A percentile compares a stretch with the other conserved stretches of the same genome.
Evolutionary conservation across 2,797 vertebrate species (phyloP).

Genomic region (Paguma larvata): DNA sequence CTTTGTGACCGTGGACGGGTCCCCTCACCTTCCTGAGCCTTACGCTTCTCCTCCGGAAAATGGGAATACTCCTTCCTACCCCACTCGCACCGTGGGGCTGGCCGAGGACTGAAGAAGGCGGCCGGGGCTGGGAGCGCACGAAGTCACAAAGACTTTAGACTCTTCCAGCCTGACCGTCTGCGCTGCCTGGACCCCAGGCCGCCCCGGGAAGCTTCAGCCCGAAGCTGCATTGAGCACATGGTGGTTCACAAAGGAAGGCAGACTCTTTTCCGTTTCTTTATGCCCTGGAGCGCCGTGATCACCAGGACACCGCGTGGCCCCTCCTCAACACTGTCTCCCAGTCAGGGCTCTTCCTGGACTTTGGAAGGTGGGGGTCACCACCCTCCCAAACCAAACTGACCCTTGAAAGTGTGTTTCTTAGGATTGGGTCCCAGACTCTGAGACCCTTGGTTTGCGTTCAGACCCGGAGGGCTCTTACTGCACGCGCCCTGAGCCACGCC

Average conservation of each 20-base stretch:
- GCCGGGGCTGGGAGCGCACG: accelerated
- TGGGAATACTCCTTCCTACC: accelerated
- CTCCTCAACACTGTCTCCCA: accelerated
- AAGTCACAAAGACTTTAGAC: accelerated
- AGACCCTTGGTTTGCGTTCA: background rate
- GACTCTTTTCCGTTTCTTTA: background rate
- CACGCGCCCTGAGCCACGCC: accelerated
- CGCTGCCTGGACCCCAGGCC: background rate
- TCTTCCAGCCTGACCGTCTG: no score
- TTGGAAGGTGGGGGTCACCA: background rate
- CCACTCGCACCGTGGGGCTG: accelerated
- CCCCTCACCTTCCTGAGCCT: background rate
- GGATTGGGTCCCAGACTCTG: background rate
- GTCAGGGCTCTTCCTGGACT: background rate
- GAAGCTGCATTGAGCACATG: accelerated
- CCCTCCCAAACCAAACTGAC: no score
- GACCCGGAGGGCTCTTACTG: no score
- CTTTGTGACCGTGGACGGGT: background rate
- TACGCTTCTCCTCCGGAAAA: background rate
- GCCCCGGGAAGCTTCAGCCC: background rate
- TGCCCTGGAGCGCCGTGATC: accelerated
- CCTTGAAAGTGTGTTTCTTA: background rate
- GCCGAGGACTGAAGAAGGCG: background rate
- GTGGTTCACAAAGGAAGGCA: background rate
- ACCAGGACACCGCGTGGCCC: background rate